phyloP scores from a whole-genome alignment of 2,113 vertebrate genomes.

The Barnardius zonarius region DNA sequence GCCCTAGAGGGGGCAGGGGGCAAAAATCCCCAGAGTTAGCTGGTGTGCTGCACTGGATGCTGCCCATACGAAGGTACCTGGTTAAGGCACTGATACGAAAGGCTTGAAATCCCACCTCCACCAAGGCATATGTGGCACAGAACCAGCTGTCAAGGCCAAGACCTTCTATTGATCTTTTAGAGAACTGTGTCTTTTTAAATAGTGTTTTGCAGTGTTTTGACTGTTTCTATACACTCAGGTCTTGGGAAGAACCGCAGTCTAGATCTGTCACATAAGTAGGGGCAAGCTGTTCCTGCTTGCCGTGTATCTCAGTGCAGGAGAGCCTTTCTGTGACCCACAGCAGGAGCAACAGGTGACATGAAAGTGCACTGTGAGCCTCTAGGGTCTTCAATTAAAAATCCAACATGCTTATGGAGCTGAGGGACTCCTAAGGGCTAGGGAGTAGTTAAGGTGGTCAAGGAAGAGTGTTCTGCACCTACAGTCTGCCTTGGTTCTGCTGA shows the following conservation, averaged over 20 bases:
- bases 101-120: neutral
- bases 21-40: neutral
- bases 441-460: neutral
- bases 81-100: accelerated
- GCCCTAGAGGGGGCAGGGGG: neutral
- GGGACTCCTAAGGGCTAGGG: neutral
- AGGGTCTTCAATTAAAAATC: neutral
- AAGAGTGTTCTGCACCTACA: neutral
- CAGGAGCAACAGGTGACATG: neutral
- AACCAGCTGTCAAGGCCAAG: neutral
- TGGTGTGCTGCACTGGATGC: accelerated
- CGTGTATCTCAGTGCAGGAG: accelerated
- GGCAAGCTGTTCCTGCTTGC: neutral
- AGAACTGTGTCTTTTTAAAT: neutral
- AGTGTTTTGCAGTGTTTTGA: accelerated
- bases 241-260: neutral
- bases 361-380: neutral
- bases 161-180: neutral
- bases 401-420: neutral
- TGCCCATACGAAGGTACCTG: neutral
- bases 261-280: neutral
- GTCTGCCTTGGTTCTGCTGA: neutral
- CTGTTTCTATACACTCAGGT: neutral
- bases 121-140: accelerated
- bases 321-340: neutral